Evolutionary conservation across 2,113 vertebrate species (phyloP), one percentile per base, ranked within the genome.

Genomic region (Tragelaphus buxtoni): DNA sequence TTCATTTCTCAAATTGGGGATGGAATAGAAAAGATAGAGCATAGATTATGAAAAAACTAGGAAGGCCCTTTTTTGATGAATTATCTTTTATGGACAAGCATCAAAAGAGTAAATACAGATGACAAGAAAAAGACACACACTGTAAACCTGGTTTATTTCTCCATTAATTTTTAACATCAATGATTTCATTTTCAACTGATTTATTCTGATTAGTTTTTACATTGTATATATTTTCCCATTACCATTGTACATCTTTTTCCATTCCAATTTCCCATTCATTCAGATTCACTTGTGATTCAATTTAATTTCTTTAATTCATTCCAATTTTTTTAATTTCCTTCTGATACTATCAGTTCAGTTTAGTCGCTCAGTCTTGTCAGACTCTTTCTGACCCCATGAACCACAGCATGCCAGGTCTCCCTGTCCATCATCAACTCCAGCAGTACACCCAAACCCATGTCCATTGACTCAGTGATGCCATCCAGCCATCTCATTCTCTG

Each of bases 331-430:
- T 49, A 10, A 18, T 77, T 49, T 49, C 14, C 8, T 30, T 77
- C 45, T 77, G 28, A 65, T 17, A n/a, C 32, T 65, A 9, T 65
- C 32, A 65, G 63, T n/a, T 18, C 17, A n/a, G 16, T 18, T 35
- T 32, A 65, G 61, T 65, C 1, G 4, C 32, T 65, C 63, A n/a
- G 32, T 65, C 16, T 2, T 35, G 16, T 65, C 32, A 0, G 4
- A 65, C 63, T 35, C 4, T 65, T 65, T 65, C 4, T 0, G 17
- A 65, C 32, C 0, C 8, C 63, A n/a, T 65, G 63, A 65, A n/a
- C 4, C 16, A 16, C 8, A 35, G 16, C 8, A 65, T 0, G 0
- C 16, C 16, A 65, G 7, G 32, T 30, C 61, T n/a, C 0, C 32
- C 16, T 18, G 16, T 65, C 32, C 32, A n/a, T 65, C 7, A 65